These are phyloP conservation scores for Gastrophryne carolinensis DNA, from an alignment of 2,797 vertebrate genomes.

Conservation along the genomic window DNA sequence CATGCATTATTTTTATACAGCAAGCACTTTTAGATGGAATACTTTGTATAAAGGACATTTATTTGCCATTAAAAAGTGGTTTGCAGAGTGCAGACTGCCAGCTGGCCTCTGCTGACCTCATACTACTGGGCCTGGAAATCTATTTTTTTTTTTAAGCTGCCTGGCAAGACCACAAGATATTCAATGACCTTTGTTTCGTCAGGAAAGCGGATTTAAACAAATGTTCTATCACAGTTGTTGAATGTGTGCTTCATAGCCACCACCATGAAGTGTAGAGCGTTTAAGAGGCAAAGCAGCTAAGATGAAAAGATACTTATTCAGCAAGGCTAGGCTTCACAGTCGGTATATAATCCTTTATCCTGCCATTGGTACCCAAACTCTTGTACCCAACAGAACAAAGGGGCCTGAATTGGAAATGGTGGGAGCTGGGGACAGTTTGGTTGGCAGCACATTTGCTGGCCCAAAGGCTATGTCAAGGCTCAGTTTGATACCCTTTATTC, in stretches of 20 bases:
- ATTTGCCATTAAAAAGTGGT: constrained; percentile 20
- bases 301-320: constrained; percentile 73
- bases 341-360: constrained; percentile 76
- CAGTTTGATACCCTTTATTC: constrained; percentile 89
- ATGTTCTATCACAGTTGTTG: constrained; percentile 67
- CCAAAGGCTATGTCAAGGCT: constrained; percentile 80
- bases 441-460: constrained; percentile 74
- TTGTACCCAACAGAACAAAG: constrained; percentile 74
- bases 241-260: constrained; percentile 67
- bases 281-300: constrained; percentile 64
- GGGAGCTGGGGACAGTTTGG: constrained; percentile 69
- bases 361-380: constrained; percentile 66
- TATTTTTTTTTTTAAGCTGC: constrained; percentile 46
- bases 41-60: constrained; percentile 29
- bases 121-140: constrained; percentile 53
- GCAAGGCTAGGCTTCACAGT: constrained; percentile 71
- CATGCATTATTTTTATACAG: constrained; percentile 36
- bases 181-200: constrained; percentile 62
- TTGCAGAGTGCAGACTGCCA: constrained; percentile 54
- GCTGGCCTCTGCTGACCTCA: constrained; percentile 58
- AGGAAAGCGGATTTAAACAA: constrained; percentile 72
- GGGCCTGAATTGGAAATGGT: constrained; percentile 76
- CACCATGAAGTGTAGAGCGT: constrained; percentile 66
- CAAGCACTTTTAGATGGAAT: constrained; percentile 22
- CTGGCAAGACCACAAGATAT: constrained; percentile 61